Evolutionary conservation across 2,113 vertebrate species (phyloP).

Genomic region (Emydocephalus ijimae): DNA sequence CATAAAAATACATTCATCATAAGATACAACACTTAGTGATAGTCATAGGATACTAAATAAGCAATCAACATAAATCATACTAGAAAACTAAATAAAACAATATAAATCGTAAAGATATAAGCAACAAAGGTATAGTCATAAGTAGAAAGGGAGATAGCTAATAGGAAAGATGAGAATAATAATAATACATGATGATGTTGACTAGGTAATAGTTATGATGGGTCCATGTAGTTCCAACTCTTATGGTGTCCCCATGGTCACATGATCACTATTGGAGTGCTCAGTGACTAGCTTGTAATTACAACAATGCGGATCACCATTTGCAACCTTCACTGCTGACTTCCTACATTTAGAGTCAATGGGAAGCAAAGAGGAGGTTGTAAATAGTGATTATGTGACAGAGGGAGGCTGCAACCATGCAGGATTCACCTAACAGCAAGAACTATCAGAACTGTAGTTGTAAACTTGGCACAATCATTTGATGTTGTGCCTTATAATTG

Average conservation of each 20-base stretch:
- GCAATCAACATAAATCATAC: too few relatives aligned
- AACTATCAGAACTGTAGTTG: background rate
- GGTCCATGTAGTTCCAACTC: background rate
- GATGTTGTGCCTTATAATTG: background rate
- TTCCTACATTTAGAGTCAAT: background rate
- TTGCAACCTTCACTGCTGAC: background rate
- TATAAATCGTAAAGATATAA: too few relatives aligned
- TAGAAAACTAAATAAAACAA: too few relatives aligned
- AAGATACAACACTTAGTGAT: too few relatives aligned
- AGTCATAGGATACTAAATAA: too few relatives aligned
- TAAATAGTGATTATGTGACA: background rate
- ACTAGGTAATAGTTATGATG: background rate
- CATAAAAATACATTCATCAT: too few relatives aligned
- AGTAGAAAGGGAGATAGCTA: too few relatives aligned
- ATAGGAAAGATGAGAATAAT: too few relatives aligned
- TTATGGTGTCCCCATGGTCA: background rate
- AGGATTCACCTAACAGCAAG: background rate
- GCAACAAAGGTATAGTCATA: too few relatives aligned
- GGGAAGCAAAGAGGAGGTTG: background rate
- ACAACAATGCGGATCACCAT: background rate
- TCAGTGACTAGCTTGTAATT: background rate
- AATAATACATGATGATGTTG: background rate
- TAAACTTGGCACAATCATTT: background rate
- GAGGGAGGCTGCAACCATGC: background rate
- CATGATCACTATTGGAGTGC: background rate